Evolutionary conservation across 1,140 invertebrate genomes (phyloP), one percentile per base, ranked within the genome.

Genomic region (Luehdorfia chinensis): DNA sequence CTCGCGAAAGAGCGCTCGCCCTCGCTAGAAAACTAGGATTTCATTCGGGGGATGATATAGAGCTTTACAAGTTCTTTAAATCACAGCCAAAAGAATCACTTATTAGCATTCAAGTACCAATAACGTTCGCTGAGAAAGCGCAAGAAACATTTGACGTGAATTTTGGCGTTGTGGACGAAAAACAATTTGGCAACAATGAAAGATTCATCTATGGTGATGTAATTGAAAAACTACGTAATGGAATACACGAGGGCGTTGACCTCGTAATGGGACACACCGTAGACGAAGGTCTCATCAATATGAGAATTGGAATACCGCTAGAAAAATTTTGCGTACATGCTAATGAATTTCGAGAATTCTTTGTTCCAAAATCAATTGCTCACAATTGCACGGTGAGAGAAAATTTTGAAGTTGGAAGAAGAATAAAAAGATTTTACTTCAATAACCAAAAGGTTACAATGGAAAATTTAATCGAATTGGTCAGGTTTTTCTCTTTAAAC

Each of bases 231-330:
- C 11, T 67, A 1, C 36, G 45, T 12, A 55, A 53, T 19, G 52
- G 55, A 9, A 36, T 69, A n/a, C 59, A 67, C 30, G 49, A 65
- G 14, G 59, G 41, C 4, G 53, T 73, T 5, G 63, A 73, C n/a
- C 46, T 72, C 2, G 48, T 72, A 11, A 49, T 37, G 14, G 66
- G 66, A 15, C 60, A 54, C 21, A 58, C 55, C 12, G 39, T 32
- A 46, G 44, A 66, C 6, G 66, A 65, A 50, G 66, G 60, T n/a
- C 1, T 58, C 5, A 27, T 66, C 1, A 33, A 3, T 12, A 27
- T 60, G 2, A 25, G 23, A 12, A 18, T 6, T 5, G 31, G 18
- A 15, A 12, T n/a, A 16, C 13, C 34, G 7, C 5, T 37, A 3
- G 25, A 54, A 31, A 25, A 33, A 49, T 14, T 50, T 1, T 6